Evolutionary conservation across 1,140 invertebrate species (phyloP), one percentile per base, ranked within the genome.

Genomic region (Zaprionus davidi): DNA sequence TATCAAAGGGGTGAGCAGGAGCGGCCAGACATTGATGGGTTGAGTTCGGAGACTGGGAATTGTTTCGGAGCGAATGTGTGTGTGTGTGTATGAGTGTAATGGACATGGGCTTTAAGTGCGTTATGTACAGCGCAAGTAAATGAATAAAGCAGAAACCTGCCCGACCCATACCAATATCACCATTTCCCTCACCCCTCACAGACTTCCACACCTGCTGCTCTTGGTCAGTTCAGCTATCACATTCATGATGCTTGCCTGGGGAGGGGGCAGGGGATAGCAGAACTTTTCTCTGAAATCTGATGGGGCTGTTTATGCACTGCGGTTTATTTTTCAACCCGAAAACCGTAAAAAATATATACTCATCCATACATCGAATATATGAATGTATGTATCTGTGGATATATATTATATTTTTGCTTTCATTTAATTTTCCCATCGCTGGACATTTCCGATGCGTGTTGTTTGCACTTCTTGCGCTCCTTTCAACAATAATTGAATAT

Each of bases 401-500:
- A 24, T 13, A 46, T 13, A 46, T 58, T 58, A 68, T 74, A 56
- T 46, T 62, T 56, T 70, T 62, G 71, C 71, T 74, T 70, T 74
- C 58, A 74, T 74, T 74, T 63, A 74, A 74, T 74, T 70, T 69
- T 28, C 22, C 46, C 64, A 67, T 11, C 51, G 38, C 53, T 31
- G 34, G 5, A 55, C 36, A 72, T 31, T 58, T 58, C 46, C 56
- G 31, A 36, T 64, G 69, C 59, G 69, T 63, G 49, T 17, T 68
- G 44, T 67, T 73, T 81, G 75, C 58, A 76, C 66, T 44, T 75
- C 85, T 82, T 82, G 60, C 28, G 31, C 62, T 65, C 56, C 76
- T 80, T 82, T 77, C 58, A 44, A 53, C 63, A 66, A 78, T 86
- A 86, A 86, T 86, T 87, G 56, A 87, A 82, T 83, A 86, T 87